phyloP scores from a whole-genome alignment of 2,888 invertebrate species.

The Tigriopus californicus region DNA sequence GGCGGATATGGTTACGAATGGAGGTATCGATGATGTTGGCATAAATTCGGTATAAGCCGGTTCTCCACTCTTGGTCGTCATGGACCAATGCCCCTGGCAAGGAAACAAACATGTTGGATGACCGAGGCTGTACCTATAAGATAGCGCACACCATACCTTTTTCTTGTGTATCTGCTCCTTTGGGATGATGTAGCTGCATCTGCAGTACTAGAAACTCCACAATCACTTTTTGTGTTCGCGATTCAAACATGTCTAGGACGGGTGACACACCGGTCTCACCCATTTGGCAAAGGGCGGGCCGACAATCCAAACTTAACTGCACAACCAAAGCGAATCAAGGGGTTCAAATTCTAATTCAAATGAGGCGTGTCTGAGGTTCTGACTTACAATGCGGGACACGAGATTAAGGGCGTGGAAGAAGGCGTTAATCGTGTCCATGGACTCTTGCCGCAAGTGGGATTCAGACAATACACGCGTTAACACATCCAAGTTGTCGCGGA shows the following conservation, averaged over 20 bases:
- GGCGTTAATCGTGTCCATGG: too few relatives aligned
- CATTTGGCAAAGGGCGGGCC: constrained; percentile 35
- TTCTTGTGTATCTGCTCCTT: constrained; percentile 25
- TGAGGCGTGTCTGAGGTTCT: too few relatives aligned
- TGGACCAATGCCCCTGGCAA: background rate
- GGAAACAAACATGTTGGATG: too few relatives aligned
- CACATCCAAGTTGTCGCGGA: too few relatives aligned
- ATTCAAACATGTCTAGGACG: constrained; percentile 30
- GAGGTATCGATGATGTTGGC: background rate
- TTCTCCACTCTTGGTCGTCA: background rate
- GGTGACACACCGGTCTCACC: constrained; percentile 32
- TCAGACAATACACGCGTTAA: too few relatives aligned
- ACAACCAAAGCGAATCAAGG: too few relatives aligned
- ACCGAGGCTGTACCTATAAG: too few relatives aligned
- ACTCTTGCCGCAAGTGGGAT: too few relatives aligned
- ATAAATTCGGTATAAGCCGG: background rate
- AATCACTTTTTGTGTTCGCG: constrained; percentile 23
- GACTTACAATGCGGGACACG: too few relatives aligned
- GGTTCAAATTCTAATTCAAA: too few relatives aligned
- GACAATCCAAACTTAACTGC: constrained; percentile 17
- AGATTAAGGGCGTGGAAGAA: too few relatives aligned
- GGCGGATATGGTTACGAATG: background rate
- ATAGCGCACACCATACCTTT: too few relatives aligned
- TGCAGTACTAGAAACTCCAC: constrained; percentile 34
- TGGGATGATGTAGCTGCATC: constrained; percentile 35